Base-by-base conservation (phyloP, 2,888 invertebrate species). In the Spisula solida region DNA sequence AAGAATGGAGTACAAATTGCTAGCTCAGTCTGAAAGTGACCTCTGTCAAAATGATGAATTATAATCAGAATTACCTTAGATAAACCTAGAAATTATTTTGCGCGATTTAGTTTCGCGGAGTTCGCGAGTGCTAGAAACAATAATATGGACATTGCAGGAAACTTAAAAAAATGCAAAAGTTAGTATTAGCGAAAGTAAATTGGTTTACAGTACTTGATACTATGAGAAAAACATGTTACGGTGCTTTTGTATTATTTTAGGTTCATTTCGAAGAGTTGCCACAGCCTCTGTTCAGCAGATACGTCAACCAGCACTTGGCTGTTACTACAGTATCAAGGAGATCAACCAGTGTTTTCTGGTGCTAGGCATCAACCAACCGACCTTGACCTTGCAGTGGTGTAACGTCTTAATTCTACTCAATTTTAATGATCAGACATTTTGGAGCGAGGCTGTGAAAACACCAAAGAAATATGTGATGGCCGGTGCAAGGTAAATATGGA, bases 301-400 rank as follows among this genome's bases (percentile, higher is more conserved):
- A 25, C 94, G 93, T 60, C 94, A 94, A 87, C 93, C 93, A 31
- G 89, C 93, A 6, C 92, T 94, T 12, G 88, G 90, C 0, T 95
- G 94, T 92, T 96, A 95, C 93, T 95, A 96, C 97, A 97, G 93
- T 86, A 93, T 96, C 56, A 90, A 93, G 12, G 93, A 95, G 82
- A 95, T 96, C 70, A 96, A 96, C 92, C 88, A 93, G n/a, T 88
- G 94, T 12, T 95, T 97, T 91, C 86, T 94, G 56, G 92, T 90
- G 5, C 91, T 96, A 41, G 93, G 94, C 86, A 91, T 92, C 48
- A 92, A 88, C 1, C 97, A 97, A 93, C 98, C 98, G 0, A 96
- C 98, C 85, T 96, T 98, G 80, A 97, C 98, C 5, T 97, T 98
- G 85, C 98, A 98, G 93, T 98, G 98, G 98, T 98, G 98, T 85